Evolutionary conservation across 2,888 invertebrate species (phyloP).

Genomic region (Orthosia cruda): DNA sequence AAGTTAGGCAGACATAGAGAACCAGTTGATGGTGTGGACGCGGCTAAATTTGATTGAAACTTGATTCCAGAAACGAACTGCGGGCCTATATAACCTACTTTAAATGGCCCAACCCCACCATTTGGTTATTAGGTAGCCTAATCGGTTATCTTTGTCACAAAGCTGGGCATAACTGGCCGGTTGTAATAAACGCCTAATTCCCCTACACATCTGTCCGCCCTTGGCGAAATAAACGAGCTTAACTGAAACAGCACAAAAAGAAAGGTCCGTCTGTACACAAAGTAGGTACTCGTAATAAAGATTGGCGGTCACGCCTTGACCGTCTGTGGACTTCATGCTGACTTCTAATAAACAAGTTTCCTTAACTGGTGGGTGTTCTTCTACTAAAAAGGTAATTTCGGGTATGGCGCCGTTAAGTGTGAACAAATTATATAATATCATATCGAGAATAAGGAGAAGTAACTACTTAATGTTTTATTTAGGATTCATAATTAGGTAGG

Average conservation of each 20-base stretch:
- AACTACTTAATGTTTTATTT: neutral
- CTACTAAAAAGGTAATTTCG: conserved; percentile 25
- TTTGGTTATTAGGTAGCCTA: neutral
- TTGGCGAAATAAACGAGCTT: conserved; percentile 70
- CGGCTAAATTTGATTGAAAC: neutral
- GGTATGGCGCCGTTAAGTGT: conserved; percentile 6
- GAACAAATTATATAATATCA: conserved; percentile 5
- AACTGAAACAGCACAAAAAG: conserved; percentile 72
- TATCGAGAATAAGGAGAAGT: neutral
- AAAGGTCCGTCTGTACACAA: conserved; percentile 66
- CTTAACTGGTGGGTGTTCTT: conserved; percentile 42
- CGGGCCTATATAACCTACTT: neutral
- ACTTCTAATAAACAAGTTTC: conserved; percentile 60
- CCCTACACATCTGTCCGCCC: conserved; percentile 60
- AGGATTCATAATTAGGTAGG: neutral
- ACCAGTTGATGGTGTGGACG: neutral
- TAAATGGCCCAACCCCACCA: neutral
- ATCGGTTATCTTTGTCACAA: conserved; percentile 16
- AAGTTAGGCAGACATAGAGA: too few relatives aligned
- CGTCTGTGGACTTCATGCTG: conserved; percentile 51
- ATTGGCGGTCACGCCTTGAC: conserved; percentile 68
- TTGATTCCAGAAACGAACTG: neutral
- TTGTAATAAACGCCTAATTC: conserved; percentile 53
- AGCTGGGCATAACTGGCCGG: conserved; percentile 17
- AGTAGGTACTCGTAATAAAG: conserved; percentile 70